Conservation (phyloP, 2,113 vertebrate species). For the Pluvianellus socialis region DNA sequence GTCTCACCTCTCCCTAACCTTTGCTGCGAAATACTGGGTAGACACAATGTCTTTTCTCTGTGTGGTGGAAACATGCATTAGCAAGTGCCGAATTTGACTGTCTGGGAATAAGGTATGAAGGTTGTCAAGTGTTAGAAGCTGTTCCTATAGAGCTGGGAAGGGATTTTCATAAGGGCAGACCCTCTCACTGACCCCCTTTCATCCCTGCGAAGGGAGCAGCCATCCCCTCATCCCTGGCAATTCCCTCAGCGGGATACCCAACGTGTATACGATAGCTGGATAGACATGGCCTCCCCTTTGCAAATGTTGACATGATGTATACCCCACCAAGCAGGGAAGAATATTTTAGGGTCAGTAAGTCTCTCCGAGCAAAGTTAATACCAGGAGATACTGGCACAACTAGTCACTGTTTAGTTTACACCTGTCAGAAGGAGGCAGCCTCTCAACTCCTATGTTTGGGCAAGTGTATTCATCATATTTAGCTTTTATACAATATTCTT, state of each 20-base stretch:
- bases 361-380: neutral
- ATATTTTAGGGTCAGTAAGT: neutral
- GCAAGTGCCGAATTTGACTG: neutral
- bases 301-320: neutral
- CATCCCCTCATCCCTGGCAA: neutral
- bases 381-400: neutral
- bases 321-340: neutral
- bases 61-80: neutral
- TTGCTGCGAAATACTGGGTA: neutral
- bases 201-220: neutral
- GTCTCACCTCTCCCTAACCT: neutral
- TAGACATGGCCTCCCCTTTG: neutral
- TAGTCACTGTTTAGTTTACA: neutral
- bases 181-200: neutral
- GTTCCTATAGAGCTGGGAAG: neutral
- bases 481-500: neutral
- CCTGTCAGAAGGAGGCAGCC: slow-evolving; percentile 2
- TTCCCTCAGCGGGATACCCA: neutral
- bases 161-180: neutral
- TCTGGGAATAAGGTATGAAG: neutral
- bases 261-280: neutral
- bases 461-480: neutral
- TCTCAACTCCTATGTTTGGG: neutral
- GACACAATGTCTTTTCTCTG: neutral
- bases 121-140: neutral